Evolutionary conservation across 2,888 invertebrate genomes (phyloP).

Genomic region (Hydroisotoma schaefferi): DNA sequence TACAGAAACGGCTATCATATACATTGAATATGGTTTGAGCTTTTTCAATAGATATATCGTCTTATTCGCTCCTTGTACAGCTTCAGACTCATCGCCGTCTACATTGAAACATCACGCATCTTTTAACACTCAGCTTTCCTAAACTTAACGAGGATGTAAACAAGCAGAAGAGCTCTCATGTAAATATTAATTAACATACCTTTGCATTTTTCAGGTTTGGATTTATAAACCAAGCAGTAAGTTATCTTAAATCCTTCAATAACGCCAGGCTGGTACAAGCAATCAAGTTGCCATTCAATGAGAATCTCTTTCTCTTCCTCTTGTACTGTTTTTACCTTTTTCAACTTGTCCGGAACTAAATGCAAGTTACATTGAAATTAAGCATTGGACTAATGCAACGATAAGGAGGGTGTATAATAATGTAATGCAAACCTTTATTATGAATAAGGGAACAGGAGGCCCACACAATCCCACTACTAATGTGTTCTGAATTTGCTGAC

Average conservation of each 20-base stretch:
- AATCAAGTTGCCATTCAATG: constrained; percentile 73
- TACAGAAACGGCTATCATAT: constrained; percentile 67
- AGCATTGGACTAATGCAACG: neutral
- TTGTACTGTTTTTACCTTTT: constrained; percentile 57
- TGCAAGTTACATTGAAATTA: neutral
- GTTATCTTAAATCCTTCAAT: constrained; percentile 71
- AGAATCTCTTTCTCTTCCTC: constrained; percentile 59
- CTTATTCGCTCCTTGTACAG: constrained; percentile 35
- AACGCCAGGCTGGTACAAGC: constrained; percentile 67
- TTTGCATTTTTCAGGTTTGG: constrained; percentile 22
- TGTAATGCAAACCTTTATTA: constrained; percentile 51
- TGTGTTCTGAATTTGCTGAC: constrained; percentile 65
- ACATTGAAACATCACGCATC: neutral
- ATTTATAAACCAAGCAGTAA: constrained; percentile 64
- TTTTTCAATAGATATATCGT: constrained; percentile 51
- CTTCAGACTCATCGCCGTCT: constrained; percentile 33
- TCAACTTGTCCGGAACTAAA: constrained; percentile 58
- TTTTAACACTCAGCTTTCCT: neutral
- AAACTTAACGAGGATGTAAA: neutral
- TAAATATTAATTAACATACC: constrained; percentile 19
- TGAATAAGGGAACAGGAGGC: constrained; percentile 67
- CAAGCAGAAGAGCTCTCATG: neutral
- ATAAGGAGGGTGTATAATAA: neutral
- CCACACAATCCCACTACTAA: constrained; percentile 82
- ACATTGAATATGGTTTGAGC: constrained; percentile 71